Base-by-base conservation (phyloP, 2,888 invertebrate genomes). In the Meiosimyza decipiens region DNA sequence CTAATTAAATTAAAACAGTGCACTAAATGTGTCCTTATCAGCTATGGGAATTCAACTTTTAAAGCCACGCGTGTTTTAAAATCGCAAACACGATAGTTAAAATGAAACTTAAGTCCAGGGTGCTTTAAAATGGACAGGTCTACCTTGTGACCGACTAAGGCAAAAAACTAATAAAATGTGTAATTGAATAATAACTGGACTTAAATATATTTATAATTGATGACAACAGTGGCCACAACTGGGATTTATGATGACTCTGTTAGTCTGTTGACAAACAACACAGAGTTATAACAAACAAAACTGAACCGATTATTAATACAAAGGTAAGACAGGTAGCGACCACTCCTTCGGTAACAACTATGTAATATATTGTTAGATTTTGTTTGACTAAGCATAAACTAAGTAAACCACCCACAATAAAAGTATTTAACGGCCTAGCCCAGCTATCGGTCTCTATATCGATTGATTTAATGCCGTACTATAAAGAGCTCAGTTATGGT, bases 171-270 rank as follows among this genome's bases (percentile, higher is more conserved):
- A 9, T 60, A 28, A 28, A 28, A 28, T 50, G 6, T 40, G 18
- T 64, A 64, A 64, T 64, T 64, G 64, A 51, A 51, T 64, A 51
- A 64, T 64, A 64, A 64, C 50, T 50, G 64, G 51, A 51, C 64
- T 64, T 64, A 64, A 64, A 64, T 64, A 64, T 64, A 64, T 64
- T 64, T 64, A 64, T 64, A 64, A 64, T 64, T 64, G 64, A 50
- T 40, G 60, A 64, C 50, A 51, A 64, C 63, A 62, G 33, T 16
- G n/a, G 60, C 28, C 47, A 62, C 40, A 62, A 33, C 60, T 62
- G 60, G 60, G 60, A 62, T 62, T 62, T 62, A 40, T n/a, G 12
- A 40, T 12, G 60, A 15, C n/a, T 40, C n/a, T n/a, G 15, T 28
- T 60, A 40, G 16, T 40, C 13, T 62, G 40, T 62, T 40, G 60